phyloP scores from a whole-genome alignment of 2,113 vertebrate genomes.

The Cavia aperea region DNA sequence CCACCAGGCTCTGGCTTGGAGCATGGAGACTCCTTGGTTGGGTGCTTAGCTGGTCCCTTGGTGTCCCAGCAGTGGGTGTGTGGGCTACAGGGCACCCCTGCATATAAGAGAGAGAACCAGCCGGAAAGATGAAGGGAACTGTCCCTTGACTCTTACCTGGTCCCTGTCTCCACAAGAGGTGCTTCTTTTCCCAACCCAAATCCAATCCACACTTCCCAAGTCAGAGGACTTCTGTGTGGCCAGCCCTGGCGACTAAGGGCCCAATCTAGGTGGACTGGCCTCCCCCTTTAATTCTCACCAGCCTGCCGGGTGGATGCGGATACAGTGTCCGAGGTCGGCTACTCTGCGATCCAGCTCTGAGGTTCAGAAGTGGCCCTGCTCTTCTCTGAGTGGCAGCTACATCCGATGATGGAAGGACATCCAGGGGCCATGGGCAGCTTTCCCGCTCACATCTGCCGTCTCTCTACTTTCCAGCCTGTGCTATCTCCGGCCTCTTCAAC shows the following conservation, averaged over 20 bases:
- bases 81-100: background rate
- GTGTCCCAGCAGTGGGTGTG: no score
- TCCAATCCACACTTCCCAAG: background rate
- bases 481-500: slow-evolving; percentile 88
- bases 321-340: background rate
- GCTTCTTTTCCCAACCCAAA: background rate
- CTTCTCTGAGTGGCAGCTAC: background rate
- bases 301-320: fast-evolving
- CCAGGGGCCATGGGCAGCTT: background rate
- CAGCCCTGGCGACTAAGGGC: background rate
- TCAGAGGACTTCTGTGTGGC: background rate
- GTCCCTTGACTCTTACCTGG: background rate
- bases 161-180: background rate
- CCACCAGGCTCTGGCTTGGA: fast-evolving
- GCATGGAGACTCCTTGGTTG: background rate
- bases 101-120: background rate
- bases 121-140: background rate
- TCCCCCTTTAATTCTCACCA: fast-evolving
- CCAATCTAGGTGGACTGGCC: background rate
- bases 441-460: background rate
- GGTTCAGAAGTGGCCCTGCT: fast-evolving
- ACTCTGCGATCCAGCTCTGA: background rate
- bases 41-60: fast-evolving
- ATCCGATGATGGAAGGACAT: background rate
- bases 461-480: slow-evolving; percentile 82